Base-by-base conservation (phyloP, 2,113 vertebrate species). In the Carassius gibelio region DNA sequence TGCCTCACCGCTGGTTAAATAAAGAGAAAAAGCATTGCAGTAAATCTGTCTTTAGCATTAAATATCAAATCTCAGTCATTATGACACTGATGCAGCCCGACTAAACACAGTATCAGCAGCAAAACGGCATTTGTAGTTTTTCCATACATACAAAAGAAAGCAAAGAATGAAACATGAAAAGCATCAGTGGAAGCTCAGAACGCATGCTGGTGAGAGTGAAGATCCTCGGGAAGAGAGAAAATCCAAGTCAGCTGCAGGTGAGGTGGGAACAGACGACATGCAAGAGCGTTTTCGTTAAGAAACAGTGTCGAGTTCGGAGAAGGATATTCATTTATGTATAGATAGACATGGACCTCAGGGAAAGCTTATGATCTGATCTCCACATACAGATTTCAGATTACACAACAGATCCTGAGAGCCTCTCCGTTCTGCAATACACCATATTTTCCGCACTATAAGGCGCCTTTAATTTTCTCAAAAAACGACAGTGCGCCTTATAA, bases 1-100 rank as follows among this genome's bases (percentile, higher is more conserved):
- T 95, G 93, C 87, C 91, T 94, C 81, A 95, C 95, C 0, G 94
- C 95, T 95, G 91, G 84, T 75, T 50, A 55, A 36, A 36, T 71
- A 59, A 64, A 55, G 8, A 80, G 68, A 85, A 81, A 57, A 26
- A 3, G 23, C 8, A 76, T 30, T 34, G 50, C 3, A 75, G 21
- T 2, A 59, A 62, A 52, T 34, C 48, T 10, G 21, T 45, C 48
- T 78, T 4, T 9, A 23, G 23, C 8, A 79, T 59, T 78, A 21
- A 21, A 59, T 7, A 34, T 38, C 5, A 36, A 19, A 78, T 61
- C 77, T 62, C 74, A 52, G 21, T 15, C 23, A 4, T 42, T 23
- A 45, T 21, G 21, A 45, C 13, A 61, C 21, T 26, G 50, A 52
- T 30, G 26, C 26, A 52, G 15, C 23, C 26, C 52, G 11, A 81